phyloP scores from a whole-genome alignment of 1,140 invertebrate genomes.

The Macrocentrus cingulum region DNA sequence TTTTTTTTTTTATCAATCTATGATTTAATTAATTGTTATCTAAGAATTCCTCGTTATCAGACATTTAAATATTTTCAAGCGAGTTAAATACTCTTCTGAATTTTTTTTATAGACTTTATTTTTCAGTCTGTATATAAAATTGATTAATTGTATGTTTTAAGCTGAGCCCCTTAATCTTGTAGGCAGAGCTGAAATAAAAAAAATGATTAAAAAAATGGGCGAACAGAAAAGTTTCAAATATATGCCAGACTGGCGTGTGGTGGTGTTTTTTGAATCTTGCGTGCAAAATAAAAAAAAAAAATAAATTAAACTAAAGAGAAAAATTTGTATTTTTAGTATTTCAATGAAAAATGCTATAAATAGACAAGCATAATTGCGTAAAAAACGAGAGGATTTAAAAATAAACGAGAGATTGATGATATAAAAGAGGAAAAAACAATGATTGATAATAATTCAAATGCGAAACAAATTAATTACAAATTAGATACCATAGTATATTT shows the following conservation, averaged over 20 bases:
- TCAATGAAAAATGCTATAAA: conserved; percentile 5
- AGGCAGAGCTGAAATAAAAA: conserved; percentile 40
- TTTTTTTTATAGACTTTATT: too few species aligned
- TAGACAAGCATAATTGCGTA: too few species aligned
- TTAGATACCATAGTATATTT: conserved; percentile 22
- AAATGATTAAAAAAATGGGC: conserved; percentile 11
- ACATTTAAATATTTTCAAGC: too few species aligned
- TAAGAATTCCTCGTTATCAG: too few species aligned
- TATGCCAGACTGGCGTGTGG: neutral
- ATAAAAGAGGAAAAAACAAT: conserved; percentile 3
- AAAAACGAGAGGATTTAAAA: neutral
- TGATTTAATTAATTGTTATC: too few species aligned
- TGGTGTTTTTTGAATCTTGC: conserved; percentile 12
- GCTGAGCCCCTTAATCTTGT: conserved; percentile 51
- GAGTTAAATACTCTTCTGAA: too few species aligned
- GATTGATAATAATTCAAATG: conserved; percentile 5
- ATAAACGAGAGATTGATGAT: neutral
- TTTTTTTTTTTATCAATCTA: too few species aligned
- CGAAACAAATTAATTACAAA: conserved; percentile 1
- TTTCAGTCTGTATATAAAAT: too few species aligned
- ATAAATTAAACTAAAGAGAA: too few species aligned
- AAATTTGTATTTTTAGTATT: conserved; percentile 30
- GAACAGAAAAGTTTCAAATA: conserved; percentile 7
- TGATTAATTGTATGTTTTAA: too few species aligned
- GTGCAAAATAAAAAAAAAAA: conserved; percentile 15